Conservation (phyloP, 1,140 invertebrate genomes). For the Meteorus sp. region DNA sequence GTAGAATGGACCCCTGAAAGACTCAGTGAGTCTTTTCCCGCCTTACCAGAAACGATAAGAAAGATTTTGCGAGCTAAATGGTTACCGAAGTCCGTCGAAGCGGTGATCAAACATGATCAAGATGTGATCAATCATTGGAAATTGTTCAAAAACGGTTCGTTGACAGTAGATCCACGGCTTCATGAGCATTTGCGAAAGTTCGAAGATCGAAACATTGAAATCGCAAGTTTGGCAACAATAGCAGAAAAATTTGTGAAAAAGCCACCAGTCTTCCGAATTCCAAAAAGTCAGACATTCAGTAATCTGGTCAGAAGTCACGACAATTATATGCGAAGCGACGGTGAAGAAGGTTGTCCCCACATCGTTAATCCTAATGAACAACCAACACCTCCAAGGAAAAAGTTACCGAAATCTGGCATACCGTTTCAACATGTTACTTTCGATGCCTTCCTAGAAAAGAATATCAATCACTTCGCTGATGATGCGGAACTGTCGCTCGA, state of each 20-base stretch:
- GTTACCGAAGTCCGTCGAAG: slow-evolving; percentile 60
- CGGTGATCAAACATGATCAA: slow-evolving; percentile 66
- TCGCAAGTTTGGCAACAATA: slow-evolving; percentile 36
- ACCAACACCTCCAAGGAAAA: not conserved
- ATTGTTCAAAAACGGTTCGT: slow-evolving; percentile 60
- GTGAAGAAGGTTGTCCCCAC: too few relatives aligned
- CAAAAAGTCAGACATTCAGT: slow-evolving; percentile 38
- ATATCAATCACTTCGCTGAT: slow-evolving; percentile 9
- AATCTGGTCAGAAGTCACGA: slow-evolving; percentile 27
- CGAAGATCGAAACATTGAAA: slow-evolving; percentile 59
- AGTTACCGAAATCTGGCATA: not conserved
- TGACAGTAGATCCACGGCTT: slow-evolving; percentile 59
- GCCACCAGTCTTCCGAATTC: slow-evolving; percentile 38
- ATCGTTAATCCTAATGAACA: not conserved
- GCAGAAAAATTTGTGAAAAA: slow-evolving; percentile 36
- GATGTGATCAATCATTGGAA: slow-evolving; percentile 70
- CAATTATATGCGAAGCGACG: not conserved
- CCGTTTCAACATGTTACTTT: slow-evolving; percentile 15
- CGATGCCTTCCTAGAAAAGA: slow-evolving; percentile 31
- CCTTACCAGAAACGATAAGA: slow-evolving; percentile 63
- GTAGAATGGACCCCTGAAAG: slow-evolving; percentile 73
- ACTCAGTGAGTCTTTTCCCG: slow-evolving; percentile 79
- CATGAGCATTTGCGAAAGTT: slow-evolving; percentile 69
- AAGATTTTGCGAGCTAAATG: slow-evolving; percentile 67
- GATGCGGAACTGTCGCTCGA: slow-evolving; percentile 1